Base-by-base conservation (phyloP, 2,888 invertebrate genomes). In the Aleiodes leptofemur region DNA sequence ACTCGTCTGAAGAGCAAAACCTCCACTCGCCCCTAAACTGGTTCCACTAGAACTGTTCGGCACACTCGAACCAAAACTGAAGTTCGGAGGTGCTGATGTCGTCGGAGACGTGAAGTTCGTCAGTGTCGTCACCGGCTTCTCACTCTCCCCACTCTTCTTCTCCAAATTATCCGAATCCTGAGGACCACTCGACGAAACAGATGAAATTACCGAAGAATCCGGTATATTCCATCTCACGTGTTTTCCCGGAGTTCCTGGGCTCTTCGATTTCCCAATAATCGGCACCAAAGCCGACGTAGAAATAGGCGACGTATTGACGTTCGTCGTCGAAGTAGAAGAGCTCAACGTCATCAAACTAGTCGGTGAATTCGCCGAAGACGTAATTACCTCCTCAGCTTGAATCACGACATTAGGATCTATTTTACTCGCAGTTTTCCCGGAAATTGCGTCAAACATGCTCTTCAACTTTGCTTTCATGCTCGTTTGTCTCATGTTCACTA, bases 371-470 rank as follows among this genome's bases (percentile, higher is more conserved):
- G 77, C 51, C 2, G 76, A 23, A 0, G 81, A 8, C 0, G 55
- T n/a, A 29, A 55, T 34, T 14, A 69, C 72, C 11, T 82, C 69
- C 59, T 88, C 89, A 0, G 88, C 89, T 76, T 88, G 86, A 31
- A 89, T 89, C 0, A 89, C 88, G 0, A 89, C 86, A 38, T 87
- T 88, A 0, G 88, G 88, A 81, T 88, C 86, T 6, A 89, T 88
- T 79, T 81, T 84, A 43, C 82, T 87, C 3, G 85, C 74, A 23
- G 82, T 84, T 84, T 88, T 88, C 3, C 89, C 89, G 16, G 88
- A 88, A 79, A 89, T 88, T 3, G 89, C 89, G 74, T 89, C 86
- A 38, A 89, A 89, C 89, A 89, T 89, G 57, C 87, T 89, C 69
- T 88, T 86, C 13, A 89, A 80, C 71, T 88, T 85, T 0, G 85